A percentile compares a stretch with the other conserved stretches of the same genome.
These are phyloP conservation scores for Smutsia temminckii DNA, from an alignment of 2,797 vertebrate genomes.

Conservation along the genomic window DNA sequence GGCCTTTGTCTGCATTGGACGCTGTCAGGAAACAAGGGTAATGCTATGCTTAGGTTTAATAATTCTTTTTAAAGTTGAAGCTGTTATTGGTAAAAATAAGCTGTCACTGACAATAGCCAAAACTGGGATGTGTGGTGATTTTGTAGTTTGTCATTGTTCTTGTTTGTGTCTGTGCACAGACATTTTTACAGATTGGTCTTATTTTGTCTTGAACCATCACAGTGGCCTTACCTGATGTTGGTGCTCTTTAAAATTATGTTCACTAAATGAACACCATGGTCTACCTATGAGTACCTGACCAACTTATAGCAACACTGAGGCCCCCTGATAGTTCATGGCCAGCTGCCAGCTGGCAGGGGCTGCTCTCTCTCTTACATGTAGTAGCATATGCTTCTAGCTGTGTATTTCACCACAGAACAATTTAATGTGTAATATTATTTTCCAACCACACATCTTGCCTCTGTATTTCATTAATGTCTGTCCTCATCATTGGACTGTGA, in stretches of 20 bases:
- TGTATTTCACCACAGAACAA: not conserved
- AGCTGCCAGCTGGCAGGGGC: not conserved
- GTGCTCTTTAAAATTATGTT: not conserved
- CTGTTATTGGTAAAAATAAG: not conserved
- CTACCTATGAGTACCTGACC: not conserved
- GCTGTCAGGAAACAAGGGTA: not conserved
- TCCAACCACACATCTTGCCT: not conserved
- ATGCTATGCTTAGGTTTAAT: not conserved
- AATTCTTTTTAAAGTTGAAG: not conserved
- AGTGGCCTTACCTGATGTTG: not conserved
- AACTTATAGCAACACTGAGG: not conserved
- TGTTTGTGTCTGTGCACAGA: not conserved
- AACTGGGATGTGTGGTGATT: not conserved
- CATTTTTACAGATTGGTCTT: not conserved
- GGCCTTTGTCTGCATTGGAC: not conserved
- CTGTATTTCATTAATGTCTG: not conserved
- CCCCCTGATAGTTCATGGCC: too few relatives aligned
- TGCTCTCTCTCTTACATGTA: not conserved
- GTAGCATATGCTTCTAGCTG: not conserved
- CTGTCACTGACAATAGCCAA: not conserved
- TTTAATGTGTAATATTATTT: conserved; percentile 5
- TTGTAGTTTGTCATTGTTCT: not conserved
- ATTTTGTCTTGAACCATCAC: not conserved
- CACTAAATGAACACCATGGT: not conserved
- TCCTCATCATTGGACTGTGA: not conserved